Percentiles rank a stretch among this genome's conserved stretches.
phyloP scores from a whole-genome alignment of 2,888 invertebrate genomes.

The Epinotia ramella region DNA sequence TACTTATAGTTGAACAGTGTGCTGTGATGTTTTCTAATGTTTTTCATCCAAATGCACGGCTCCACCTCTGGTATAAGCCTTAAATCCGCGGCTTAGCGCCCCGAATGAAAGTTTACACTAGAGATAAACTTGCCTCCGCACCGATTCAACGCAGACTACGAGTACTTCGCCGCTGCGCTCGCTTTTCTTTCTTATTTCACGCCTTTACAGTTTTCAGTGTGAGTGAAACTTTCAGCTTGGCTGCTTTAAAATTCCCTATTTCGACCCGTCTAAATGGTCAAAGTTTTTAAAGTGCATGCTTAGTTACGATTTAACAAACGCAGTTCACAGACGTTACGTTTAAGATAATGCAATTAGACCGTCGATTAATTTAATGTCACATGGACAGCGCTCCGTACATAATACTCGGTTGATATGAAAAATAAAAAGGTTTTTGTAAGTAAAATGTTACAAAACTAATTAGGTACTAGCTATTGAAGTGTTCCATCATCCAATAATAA shows the following conservation, averaged over 20 bases:
- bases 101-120: conserved; percentile 77
- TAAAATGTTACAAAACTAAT: not conserved
- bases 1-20: not conserved
- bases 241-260: conserved; percentile 24
- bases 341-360: not conserved
- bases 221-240: conserved; percentile 32
- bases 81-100: conserved; percentile 64
- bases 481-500: too few species aligned
- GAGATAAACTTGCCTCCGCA: conserved; percentile 64
- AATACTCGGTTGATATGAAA: not conserved
- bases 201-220: conserved; percentile 38
- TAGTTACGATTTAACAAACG: not conserved
- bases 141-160: conserved; percentile 53
- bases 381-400: not conserved
- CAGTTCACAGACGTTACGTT: not conserved
- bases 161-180: conserved; percentile 46
- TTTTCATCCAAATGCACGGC: conserved; percentile 45
- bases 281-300: conserved; percentile 22
- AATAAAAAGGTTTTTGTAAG: not conserved
- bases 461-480: not conserved
- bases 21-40: conserved; percentile 8
- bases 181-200: conserved; percentile 45
- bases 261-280: conserved; percentile 20
- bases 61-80: conserved; percentile 59
- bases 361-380: not conserved